Evolutionary conservation across 2,888 invertebrate species (phyloP), one percentile per base, ranked within the genome.

Genomic region (Cordilura impudica): DNA sequence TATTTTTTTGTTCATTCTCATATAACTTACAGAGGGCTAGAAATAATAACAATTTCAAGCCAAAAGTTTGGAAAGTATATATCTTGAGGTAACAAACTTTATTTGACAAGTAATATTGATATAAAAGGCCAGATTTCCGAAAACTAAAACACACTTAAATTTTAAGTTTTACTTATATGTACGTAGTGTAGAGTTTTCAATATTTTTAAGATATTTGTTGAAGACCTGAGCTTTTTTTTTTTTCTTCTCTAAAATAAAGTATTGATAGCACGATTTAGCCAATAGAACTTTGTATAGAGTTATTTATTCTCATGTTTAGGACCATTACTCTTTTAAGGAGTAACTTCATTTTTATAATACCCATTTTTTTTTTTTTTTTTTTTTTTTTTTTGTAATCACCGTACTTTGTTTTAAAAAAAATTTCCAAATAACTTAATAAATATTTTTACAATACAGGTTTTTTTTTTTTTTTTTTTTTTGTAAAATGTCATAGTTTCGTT

Each of bases 401-500:
- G 35, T 39, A 12, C 12, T 39, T 6, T 39, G 4, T 39, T n/a
- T 4, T 60, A 35, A 35, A 16, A 6, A 16, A 12, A 2, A 18
- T 29, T 2, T 29, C 4, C 8, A 29, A 29, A 21, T 14, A 35
- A 18, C n/a, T 66, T 54, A n/a, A 10, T 14, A 35, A 12, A 29
- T 18, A 39, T 60, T 45, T n/a, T 10, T 21, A 23, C 4, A 10
- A 16, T 29, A n/a, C 47, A 14, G 31, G 7, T 43, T 26, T 61
- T 7, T 18, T 18, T 61, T 1, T 12, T 18, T 49, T 29, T 31
- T 23, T 26, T 18, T 29, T 12, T 18, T 16, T 21, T 18, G 18
- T 16, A 29, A 51, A 65, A 56, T 65, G 76, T 65, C 76, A 70
- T 45, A 76, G 65, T 76, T 65, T 14, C 49, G 49, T 65, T 70